Percentiles rank a stretch among this genome's conserved stretches.
These are phyloP conservation scores for Edolisoma coerulescens DNA, from an alignment of 2,113 vertebrate genomes.

Conservation along the genomic window DNA sequence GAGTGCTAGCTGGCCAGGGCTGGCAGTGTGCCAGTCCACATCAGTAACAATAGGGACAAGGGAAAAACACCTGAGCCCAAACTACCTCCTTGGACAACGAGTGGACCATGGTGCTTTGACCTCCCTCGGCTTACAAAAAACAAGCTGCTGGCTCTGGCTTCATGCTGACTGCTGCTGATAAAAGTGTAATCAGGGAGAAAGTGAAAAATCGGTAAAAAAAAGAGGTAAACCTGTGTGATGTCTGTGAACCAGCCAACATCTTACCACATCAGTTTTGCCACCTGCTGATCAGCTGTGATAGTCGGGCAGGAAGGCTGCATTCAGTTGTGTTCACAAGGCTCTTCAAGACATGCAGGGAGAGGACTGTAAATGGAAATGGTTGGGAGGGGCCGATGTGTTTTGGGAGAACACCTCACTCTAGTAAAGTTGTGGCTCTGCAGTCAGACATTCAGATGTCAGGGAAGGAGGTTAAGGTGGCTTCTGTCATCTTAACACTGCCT, in stretches of 20 bases:
- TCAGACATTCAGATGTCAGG: neutral
- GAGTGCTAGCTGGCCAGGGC: neutral
- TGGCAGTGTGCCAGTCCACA: neutral
- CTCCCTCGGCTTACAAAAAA: neutral
- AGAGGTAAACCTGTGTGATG: neutral
- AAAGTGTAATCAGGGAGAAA: neutral
- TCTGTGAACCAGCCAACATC: neutral
- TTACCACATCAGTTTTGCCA: neutral
- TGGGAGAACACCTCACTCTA: neutral
- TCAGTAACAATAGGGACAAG: neutral
- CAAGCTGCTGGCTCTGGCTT: neutral
- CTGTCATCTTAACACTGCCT: neutral
- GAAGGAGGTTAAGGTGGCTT: neutral
- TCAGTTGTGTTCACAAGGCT: neutral
- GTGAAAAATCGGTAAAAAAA: neutral
- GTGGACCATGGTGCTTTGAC: neutral
- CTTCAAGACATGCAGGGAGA: neutral
- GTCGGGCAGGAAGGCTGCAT: neutral
- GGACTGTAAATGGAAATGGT: neutral
- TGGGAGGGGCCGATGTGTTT: neutral
- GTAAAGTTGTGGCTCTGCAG: neutral
- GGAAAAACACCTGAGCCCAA: neutral
- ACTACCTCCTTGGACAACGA: neutral
- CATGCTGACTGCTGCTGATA: neutral
- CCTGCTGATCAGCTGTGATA: neutral